Base-by-base conservation (phyloP, 2,113 vertebrate genomes). In the Amia ocellicauda region DNA sequence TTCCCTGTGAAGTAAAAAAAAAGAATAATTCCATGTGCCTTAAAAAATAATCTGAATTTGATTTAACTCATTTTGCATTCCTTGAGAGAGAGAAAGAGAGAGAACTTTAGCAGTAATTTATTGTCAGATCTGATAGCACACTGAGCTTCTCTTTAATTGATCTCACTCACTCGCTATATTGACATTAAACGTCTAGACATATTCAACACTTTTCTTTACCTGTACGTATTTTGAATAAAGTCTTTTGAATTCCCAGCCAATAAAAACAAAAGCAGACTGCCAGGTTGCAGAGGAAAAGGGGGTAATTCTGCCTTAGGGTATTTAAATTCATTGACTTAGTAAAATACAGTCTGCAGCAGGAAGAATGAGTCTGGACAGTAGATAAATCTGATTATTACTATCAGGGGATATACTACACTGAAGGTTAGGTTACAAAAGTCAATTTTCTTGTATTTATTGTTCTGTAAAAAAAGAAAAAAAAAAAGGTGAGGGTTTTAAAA, bases 361-460 rank as follows among this genome's bases (percentile, higher is more conserved):
- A 61, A 24, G 56, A 69, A 17, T 31, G 22, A 53, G 22, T 24
- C 59, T 41, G 53, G 63, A 41, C 31, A 40, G 58, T 45, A 77
- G 72, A 77, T 70, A 68, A 63, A 72, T 64, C 64, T 63, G 62
- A 71, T 69, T 62, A 71, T 29, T 70, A 29, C 45, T 71, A 50
- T 59, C 66, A 20, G 58, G 69, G 57, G 69, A 65, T 58, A 47
- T 60, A 51, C 47, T 49, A 58, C 23, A 67, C 58, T 41, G n/a
- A 29, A 42, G 62, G 57, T 56, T 49, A 51, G 19, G 10, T 73
- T 70, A 64, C 69, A 56, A 60, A 54, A 31, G 40, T 53, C 57
- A 4, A 13, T 59, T 28, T 61, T 62, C 64, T 2, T 67, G n/a
- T 71, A 70, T 77, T 67, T 63, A 69, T 68, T 36, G 14, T 29